phyloP scores from a whole-genome alignment of 2,888 invertebrate genomes.

The Cephus pulcher region DNA sequence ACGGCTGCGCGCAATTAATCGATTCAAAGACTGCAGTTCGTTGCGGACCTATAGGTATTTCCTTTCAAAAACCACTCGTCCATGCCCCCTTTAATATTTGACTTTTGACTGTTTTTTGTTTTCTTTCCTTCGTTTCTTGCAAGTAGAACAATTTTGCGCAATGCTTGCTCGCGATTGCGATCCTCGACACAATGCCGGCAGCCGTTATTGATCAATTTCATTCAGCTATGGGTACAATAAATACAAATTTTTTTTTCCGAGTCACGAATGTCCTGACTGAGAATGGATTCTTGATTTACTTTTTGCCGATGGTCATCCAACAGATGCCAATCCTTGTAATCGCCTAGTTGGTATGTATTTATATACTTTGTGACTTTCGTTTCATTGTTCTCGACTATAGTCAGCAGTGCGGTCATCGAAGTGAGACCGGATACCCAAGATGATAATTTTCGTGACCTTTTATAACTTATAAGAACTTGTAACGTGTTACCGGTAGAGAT shows the following conservation, averaged over 20 bases:
- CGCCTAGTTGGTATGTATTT: not conserved
- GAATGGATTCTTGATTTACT: not conserved
- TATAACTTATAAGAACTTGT: not conserved
- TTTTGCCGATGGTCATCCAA: not conserved
- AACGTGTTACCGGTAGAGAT: too few species aligned
- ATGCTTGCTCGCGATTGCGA: constrained; percentile 14
- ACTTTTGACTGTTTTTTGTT: not conserved
- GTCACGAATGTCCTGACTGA: not conserved
- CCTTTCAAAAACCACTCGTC: not conserved
- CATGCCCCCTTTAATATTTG: not conserved
- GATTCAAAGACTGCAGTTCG: constrained; percentile 7
- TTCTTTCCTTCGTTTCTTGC: constrained; percentile 29
- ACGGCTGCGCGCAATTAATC: constrained; percentile 30
- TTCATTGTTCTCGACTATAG: not conserved
- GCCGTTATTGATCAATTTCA: not conserved
- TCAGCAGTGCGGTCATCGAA: not conserved
- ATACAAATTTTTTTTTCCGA: not conserved
- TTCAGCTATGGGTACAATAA: not conserved
- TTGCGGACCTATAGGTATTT: not conserved
- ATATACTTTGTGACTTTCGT: not conserved
- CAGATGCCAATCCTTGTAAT: not conserved
- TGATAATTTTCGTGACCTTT: not conserved
- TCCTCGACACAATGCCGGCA: constrained; percentile 16
- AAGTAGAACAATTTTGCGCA: not conserved
- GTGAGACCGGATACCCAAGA: not conserved